Base-by-base conservation (phyloP, 1,140 invertebrate genomes). In the Heliconius himera region DNA sequence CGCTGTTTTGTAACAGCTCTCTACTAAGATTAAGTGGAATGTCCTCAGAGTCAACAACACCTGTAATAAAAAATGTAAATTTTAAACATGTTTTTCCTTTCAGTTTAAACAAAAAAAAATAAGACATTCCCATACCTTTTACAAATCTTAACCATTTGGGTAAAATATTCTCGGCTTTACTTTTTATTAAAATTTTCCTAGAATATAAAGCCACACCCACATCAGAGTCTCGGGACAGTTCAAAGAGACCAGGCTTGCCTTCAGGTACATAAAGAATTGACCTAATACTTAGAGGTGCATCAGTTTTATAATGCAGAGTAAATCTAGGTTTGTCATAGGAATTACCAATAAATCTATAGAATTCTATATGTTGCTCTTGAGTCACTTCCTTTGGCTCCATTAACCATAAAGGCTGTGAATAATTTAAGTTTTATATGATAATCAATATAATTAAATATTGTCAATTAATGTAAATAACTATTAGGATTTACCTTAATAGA, bases 11-110 rank as follows among this genome's bases (percentile, higher is more conserved):
- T 20, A 99, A 95, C 60, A 99, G 95, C 94, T 99, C 99, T 90
- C 99, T 95, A 88, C 98, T 99, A 66, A 99, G 95, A 96, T 99
- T 99, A 26, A 99, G 95, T 13, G 99, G 99, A 95, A 99, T 99
- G 90, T 99, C 99, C 95, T 99, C 99, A 8, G 98, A 99, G 95
- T 99, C 99, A 11, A 99, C 98, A 36, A 99, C 98, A 90, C 99
- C 97, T 97, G 84, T 78, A 90, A 92, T 78, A 11, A 41, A n/a
- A n/a, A 72, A 71, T n/a, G 6, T 2, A 71, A 38, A 36, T 20
- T n/a, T 36, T 18, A 36, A 38, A 20, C 29, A 71, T 20, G 16
- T 51, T 20, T 51, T 20, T 51, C 18, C 49, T 51, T 51, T 51
- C 3, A 38, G 8, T 72, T 36, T n/a, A 41, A n/a, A 72, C 29